Evolutionary conservation across 2,888 invertebrate genomes (phyloP).

Genomic region (Apotomis turbidana): DNA sequence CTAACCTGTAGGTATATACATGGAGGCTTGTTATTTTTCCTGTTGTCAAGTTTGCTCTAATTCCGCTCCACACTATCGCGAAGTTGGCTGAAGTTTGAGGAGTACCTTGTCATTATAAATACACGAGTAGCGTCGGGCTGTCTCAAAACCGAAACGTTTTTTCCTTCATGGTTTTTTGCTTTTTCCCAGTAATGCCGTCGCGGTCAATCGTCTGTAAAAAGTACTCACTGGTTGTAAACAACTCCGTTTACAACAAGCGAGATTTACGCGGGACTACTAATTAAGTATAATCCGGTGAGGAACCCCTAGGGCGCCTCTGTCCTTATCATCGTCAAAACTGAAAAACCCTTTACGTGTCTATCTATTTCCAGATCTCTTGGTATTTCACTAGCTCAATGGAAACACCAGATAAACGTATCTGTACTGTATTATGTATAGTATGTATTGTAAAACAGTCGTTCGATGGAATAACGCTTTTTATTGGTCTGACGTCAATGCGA

Average conservation of each 20-base stretch:
- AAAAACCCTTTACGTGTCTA: conserved; percentile 17
- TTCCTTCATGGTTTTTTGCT: conserved; percentile 29
- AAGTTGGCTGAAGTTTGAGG: too few species aligned
- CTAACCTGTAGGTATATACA: too few species aligned
- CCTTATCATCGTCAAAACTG: not conserved
- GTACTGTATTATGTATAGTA: not conserved
- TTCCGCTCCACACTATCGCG: too few species aligned
- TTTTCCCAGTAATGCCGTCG: conserved; percentile 24
- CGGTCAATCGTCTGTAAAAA: conserved; percentile 2
- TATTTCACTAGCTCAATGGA: conserved; percentile 1
- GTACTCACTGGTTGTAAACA: not conserved
- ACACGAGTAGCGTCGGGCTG: not conserved
- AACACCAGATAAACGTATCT: conserved; percentile 7
- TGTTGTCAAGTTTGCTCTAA: too few species aligned
- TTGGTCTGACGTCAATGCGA: conserved; percentile 3
- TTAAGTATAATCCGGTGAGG: too few species aligned
- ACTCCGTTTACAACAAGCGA: too few species aligned
- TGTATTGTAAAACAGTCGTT: not conserved
- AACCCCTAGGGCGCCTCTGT: not conserved
- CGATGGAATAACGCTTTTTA: not conserved
- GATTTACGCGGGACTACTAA: too few species aligned
- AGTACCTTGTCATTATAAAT: too few species aligned
- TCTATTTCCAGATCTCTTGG: not conserved
- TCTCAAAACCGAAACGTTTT: conserved; percentile 33
- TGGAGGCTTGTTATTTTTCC: too few species aligned